Base-by-base conservation (phyloP, 2,797 vertebrate species). In the Phoeniculus purpureus region DNA sequence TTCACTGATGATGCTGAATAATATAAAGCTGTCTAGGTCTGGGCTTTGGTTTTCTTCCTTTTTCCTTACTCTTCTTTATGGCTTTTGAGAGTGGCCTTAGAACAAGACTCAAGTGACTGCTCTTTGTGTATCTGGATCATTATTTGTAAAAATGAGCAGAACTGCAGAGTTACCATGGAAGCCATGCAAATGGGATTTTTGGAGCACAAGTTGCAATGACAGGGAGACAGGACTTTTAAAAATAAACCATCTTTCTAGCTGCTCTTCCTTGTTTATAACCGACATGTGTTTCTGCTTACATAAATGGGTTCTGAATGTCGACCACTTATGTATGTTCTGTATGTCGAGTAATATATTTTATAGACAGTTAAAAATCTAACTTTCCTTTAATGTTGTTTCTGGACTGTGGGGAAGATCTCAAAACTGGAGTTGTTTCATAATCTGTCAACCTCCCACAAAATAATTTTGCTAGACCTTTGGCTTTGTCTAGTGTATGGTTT, bases 181-280 rank as follows among this genome's bases (percentile, higher is more conserved):
- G 95, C 97, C 89, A 94, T 96, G 96, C 97, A 98, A 97, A 98
- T 98, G 97, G 97, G 94, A 98, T 98, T 98, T 97, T 98, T 97
- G 98, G 98, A 98, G 97, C 97, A 98, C 97, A 96, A 96, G 93
- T 94, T 87, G 93, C 96, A 93, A 87, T 82, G 84, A 95, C 95
- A 95, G 91, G 88, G 94, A 96, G 94, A 96, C 89, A 85, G 93
- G 95, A 92, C 90, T 96, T 92, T 75, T 72, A 32, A 78, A 79
- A 92, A 89, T 78, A 85, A 94, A 1, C 0, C 31, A 19, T 75
- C 29, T 73, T 68, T 89, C 84, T 72, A 89, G 43, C 64, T 77
- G 11, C 22, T 87, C 27, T 83, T 81, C 51, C 58, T 91, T 90
- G 68, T 80, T 95, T 85, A 26, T 81, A 75, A 82, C 12, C 31